Evolutionary conservation across 2,797 vertebrate species (phyloP).

Genomic region (Ctenosaura bakeri): DNA sequence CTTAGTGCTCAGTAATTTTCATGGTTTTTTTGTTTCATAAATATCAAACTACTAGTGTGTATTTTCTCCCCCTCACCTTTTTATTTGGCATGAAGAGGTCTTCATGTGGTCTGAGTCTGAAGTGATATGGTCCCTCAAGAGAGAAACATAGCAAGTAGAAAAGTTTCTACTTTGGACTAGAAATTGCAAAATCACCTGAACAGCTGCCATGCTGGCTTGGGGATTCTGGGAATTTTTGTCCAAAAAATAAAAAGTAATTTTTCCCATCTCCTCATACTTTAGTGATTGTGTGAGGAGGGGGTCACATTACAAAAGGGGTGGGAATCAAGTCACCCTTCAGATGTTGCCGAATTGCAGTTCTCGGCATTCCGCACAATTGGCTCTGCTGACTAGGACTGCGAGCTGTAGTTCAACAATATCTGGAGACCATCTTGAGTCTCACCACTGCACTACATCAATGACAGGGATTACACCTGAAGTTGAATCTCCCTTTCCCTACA

Average conservation of each 20-base stretch:
- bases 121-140: not conserved
- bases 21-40: not conserved
- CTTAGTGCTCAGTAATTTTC: not conserved
- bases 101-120: not conserved
- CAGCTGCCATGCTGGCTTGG: not conserved
- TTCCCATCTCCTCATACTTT: not conserved
- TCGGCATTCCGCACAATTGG: too few species aligned
- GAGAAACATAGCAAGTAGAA: not conserved
- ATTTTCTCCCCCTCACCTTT: not conserved
- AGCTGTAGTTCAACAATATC: too few species aligned
- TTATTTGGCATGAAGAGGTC: not conserved
- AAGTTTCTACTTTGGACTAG: not conserved
- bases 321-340: not conserved
- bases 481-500: not conserved
- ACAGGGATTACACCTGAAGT: not conserved
- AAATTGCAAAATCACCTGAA: not conserved
- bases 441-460: too few species aligned
- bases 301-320: not conserved
- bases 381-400: not conserved
- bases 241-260: not conserved
- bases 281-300: not conserved
- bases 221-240: not conserved
- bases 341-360: too few species aligned
- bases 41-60: not conserved
- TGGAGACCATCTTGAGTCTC: too few species aligned